Evolutionary conservation across 1,140 invertebrate genomes (phyloP).

Genomic region (Eupeodes corollae): DNA sequence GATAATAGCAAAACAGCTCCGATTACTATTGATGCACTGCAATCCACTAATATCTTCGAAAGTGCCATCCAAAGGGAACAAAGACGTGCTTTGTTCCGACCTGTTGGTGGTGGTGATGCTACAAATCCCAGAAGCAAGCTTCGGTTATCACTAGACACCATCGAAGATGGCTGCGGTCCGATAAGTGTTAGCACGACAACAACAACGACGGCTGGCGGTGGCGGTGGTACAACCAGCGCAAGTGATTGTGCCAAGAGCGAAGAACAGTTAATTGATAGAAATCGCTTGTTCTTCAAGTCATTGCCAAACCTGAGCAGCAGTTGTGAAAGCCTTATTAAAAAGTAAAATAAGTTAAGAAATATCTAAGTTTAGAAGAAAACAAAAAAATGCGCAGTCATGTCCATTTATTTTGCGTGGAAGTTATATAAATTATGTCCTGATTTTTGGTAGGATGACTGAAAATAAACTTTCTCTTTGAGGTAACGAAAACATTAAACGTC

Average conservation of each 20-base stretch:
- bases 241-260: constrained; percentile 8
- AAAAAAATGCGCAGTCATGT: not conserved
- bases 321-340: constrained; percentile 48
- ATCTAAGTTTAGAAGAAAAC: not conserved
- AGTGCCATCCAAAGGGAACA: no score
- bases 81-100: no score
- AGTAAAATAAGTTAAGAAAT: constrained; percentile 16
- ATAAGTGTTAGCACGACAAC: no score
- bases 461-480: not conserved
- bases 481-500: not conserved
- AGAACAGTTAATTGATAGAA: constrained; percentile 19
- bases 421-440: not conserved
- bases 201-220: not conserved
- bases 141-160: constrained; percentile 26
- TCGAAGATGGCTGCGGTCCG: constrained; percentile 4
- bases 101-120: no score
- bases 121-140: not conserved
- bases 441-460: constrained; percentile 2
- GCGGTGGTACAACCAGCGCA: not conserved
- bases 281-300: constrained; percentile 42
- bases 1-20: no score
- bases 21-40: no score
- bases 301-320: constrained; percentile 54
- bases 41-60: no score
- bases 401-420: not conserved